phyloP scores from a whole-genome alignment of 2,113 vertebrate genomes.

The Oreochromis niloticus region DNA sequence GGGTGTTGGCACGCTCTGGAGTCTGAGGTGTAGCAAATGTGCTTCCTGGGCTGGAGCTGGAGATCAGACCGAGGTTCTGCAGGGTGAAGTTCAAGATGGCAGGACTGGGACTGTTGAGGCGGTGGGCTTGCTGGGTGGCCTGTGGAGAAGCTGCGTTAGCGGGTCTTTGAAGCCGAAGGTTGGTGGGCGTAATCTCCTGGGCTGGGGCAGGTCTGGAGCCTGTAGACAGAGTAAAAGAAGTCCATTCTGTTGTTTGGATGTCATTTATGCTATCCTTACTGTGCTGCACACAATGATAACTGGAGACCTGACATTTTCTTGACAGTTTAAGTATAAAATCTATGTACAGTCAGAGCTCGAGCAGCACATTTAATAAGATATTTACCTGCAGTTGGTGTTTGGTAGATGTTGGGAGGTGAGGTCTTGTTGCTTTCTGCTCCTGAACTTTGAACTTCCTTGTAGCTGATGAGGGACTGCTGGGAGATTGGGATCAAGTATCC shows the following conservation, averaged over 20 bases:
- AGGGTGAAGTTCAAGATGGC: constrained; percentile 89
- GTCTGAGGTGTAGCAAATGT: constrained; percentile 11
- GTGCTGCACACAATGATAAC: neutral
- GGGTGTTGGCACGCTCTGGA: constrained; percentile 45
- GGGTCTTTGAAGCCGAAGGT: constrained; percentile 64
- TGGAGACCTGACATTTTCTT: neutral
- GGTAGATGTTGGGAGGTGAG: constrained; percentile 72
- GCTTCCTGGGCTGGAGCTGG: constrained; percentile 51
- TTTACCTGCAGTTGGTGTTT: constrained; percentile 79
- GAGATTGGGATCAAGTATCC: constrained; percentile 88
- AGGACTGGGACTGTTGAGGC: constrained; percentile 75
- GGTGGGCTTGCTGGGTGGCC: constrained; percentile 51
- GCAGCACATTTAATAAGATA: neutral
- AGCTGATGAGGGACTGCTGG: constrained; percentile 72
- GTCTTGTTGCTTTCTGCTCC: constrained; percentile 63
- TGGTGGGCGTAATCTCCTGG: constrained; percentile 81
- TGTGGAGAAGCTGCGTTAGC: constrained; percentile 57
- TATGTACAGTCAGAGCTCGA: neutral
- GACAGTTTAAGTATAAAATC: neutral
- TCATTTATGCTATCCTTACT: neutral
- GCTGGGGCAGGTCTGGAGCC: constrained; percentile 76
- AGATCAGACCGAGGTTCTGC: constrained; percentile 85
- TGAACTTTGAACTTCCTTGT: constrained; percentile 58
- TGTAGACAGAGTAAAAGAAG: constrained; percentile 32
- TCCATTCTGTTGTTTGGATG: neutral